Evolutionary conservation across 2,113 vertebrate species (phyloP).

Genomic region (Labeo catla): DNA sequence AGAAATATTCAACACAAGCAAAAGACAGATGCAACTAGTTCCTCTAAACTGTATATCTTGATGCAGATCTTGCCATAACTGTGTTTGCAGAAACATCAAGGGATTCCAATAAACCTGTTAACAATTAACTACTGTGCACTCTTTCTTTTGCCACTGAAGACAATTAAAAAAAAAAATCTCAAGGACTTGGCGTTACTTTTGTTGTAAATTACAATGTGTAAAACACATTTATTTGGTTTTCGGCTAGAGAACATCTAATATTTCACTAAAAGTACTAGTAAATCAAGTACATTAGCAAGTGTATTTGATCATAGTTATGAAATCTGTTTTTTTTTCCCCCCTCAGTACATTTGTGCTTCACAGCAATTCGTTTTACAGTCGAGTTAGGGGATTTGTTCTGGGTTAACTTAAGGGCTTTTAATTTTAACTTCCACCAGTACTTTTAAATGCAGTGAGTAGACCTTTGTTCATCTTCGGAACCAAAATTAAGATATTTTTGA

Average conservation of each 20-base stretch:
- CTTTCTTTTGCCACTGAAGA: not conserved
- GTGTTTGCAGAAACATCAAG: slow-evolving; percentile 79
- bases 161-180: not conserved
- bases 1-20: slow-evolving; percentile 69
- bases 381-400: not conserved
- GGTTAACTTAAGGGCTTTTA: not conserved
- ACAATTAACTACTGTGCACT: slow-evolving; percentile 43
- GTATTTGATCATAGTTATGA: not conserved
- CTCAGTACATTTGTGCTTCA: too few relatives aligned
- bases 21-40: slow-evolving; percentile 67
- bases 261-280: not conserved
- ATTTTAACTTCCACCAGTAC: not conserved
- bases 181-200: not conserved
- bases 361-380: not conserved
- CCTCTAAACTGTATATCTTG: slow-evolving; percentile 75
- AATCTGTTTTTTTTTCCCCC: not conserved
- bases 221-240: not conserved
- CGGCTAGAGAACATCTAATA: not conserved
- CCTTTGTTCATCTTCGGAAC: too few relatives aligned
- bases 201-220: not conserved
- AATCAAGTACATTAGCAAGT: not conserved
- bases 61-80: slow-evolving; percentile 79
- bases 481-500: too few relatives aligned
- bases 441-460: not conserved
- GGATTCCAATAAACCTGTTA: slow-evolving; percentile 79